Base-by-base conservation (phyloP, 1,140 invertebrate genomes). In the Cotesia vestalis region DNA sequence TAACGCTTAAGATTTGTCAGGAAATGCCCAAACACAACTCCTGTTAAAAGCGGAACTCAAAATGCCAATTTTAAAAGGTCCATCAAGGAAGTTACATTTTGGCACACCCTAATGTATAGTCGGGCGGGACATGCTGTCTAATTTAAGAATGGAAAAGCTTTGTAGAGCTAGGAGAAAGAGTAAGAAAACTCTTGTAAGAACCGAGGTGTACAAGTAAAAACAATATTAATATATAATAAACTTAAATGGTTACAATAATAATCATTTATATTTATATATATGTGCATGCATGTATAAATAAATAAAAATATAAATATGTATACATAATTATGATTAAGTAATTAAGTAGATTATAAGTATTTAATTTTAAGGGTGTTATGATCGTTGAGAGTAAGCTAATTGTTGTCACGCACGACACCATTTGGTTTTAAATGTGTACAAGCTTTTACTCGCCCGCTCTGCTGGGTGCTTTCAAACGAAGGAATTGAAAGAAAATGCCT, bases 311-410 rank as follows among this genome's bases (percentile, higher is more conserved):
- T 64, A 36, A 46, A 46, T 46, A 46, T 46, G 11, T 46, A 14
- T 64, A 36, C 38, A 40, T 64, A 20, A 64, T 40, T 74, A 78
- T 68, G 76, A 77, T 70, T 74, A 74, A 73, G 72, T 72, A 64
- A 74, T 71, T 79, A 77, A 78, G 76, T 76, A 79, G 73, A 76
- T 77, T 74, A 69, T 76, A 78, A 79, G 76, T 59, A 76, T 75
- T 75, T 78, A 77, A 80, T 76, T 78, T 73, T 78, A 80, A 76
- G 71, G 62, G 57, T 72, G 73, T 75, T 77, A 72, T 68, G 52
- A 55, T 67, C 27, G 66, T 67, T 67, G 34, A 55, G 17, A 55
- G 27, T 71, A 63, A 78, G 76, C 75, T 66, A 67, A 75, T 67
- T 35, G 64, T 51, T 51, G 63, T 64, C 46, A 74, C 77, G 74